These are phyloP conservation scores for Petrosia ficiformis DNA, from an alignment of 37 sponge, comb jelly and placozoan genomes.

Conservation along the genomic window DNA sequence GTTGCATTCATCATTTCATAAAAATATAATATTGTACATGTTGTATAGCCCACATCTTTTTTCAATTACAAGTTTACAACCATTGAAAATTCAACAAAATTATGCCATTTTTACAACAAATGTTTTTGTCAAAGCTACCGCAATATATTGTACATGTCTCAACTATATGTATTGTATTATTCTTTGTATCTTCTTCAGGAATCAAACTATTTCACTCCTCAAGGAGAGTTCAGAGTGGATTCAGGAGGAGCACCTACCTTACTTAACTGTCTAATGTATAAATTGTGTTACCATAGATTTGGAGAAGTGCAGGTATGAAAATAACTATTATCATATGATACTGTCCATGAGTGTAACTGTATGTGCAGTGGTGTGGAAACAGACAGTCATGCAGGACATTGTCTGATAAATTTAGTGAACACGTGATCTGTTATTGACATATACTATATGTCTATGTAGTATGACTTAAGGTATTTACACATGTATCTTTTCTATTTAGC, in stretches of 20 bases:
- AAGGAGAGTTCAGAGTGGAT: conserved; percentile 97
- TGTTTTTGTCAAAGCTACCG: too few species aligned
- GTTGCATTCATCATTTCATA: too few species aligned
- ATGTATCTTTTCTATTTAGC: conserved; percentile 19
- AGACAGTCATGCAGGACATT: too few species aligned
- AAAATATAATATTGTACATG: too few species aligned
- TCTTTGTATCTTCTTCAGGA: conserved; percentile 60
- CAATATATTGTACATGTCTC: too few species aligned
- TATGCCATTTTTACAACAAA: too few species aligned
- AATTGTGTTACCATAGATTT: conserved; percentile 93
- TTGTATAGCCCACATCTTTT: too few species aligned
- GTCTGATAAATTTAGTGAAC: too few species aligned
- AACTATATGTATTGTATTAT: background rate
- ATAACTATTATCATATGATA: background rate
- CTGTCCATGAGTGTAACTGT: background rate
- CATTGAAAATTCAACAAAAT: too few species aligned
- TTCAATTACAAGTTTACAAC: too few species aligned
- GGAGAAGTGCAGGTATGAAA: conserved; percentile 89
- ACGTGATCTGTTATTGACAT: background rate
- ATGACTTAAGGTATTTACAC: background rate
- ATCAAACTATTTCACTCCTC: conserved; percentile 89
- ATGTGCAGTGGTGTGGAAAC: background rate
- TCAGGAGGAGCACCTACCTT: conserved; percentile 81
- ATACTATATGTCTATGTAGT: background rate
- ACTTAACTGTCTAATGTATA: conserved; percentile 98